Base-by-base conservation (phyloP, 2,888 invertebrate species). In the Rhagium mordax region DNA sequence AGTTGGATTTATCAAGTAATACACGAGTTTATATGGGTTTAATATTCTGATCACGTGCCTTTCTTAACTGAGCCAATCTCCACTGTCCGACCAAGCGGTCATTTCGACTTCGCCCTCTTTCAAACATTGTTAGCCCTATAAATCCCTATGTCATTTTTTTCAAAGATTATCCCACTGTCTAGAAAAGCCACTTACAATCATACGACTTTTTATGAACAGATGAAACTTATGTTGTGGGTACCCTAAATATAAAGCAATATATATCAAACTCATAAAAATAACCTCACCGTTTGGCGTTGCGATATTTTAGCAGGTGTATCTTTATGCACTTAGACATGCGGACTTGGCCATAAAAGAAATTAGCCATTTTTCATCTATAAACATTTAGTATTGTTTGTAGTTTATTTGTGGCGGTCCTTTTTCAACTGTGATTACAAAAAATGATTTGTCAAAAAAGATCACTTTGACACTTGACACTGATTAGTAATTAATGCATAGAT, bases 111-210 rank as follows among this genome's bases (percentile, higher is more conserved):
- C 81, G 82, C 84, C 83, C 84, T 83, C 82, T 82, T 85, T 78
- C 79, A 82, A 85, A 85, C 85, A 84, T 85, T 85, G 85, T 85
- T 85, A 85, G 84, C 85, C 84, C 81, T 84, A 86, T 86, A 86
- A 86, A 86, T 86, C 85, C 86, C 84, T 79, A 78, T 79, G 84
- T 84, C 84, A 84, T 83, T 84, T 84, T 83, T 84, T 81, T 76
- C 78, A 66, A 81, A 83, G 84, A 83, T 84, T 83, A 84, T 83
- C 84, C 85, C 83, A 82, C 81, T 82, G 86, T 85, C 86, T 81
- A 80, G 81, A 77, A 85, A 86, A 87, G 86, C 86, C 86, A 87
- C 87, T 87, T 87, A 87, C 85, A 85, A 86, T 86, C 85, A 85
- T 86, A 83, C 84, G 82, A 83, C 84, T 87, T 86, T 87, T 87